These are phyloP conservation scores for Slavum lentiscoides DNA, from an alignment of 2,888 invertebrate genomes.

Conservation along the genomic window DNA sequence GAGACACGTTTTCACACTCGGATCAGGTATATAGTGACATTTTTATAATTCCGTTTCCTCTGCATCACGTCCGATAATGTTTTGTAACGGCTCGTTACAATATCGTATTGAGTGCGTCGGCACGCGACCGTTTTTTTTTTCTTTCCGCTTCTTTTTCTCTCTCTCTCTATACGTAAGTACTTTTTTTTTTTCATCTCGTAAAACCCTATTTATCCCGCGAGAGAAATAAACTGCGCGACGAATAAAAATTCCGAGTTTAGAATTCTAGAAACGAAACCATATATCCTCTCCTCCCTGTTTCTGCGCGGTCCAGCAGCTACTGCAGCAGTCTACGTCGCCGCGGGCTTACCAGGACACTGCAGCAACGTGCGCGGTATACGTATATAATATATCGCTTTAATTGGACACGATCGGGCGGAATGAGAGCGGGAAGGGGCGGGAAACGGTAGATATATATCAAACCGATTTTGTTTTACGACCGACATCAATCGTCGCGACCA, in stretches of 20 bases:
- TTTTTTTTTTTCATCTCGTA: neutral
- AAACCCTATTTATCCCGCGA: slow-evolving; percentile 15
- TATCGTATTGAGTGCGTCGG: neutral
- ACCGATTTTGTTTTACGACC: slow-evolving; percentile 49
- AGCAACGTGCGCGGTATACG: neutral
- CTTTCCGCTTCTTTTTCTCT: neutral
- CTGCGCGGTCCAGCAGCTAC: no score
- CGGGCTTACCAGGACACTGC: neutral
- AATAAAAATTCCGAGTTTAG: slow-evolving; percentile 36
- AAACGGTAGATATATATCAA: slow-evolving; percentile 28
- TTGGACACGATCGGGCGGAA: slow-evolving; percentile 5
- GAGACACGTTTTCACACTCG: no score
- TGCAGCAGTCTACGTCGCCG: no score
- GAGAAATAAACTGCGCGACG: neutral
- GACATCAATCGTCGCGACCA: slow-evolving; percentile 43
- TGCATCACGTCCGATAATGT: neutral
- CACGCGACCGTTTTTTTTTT: slow-evolving; percentile 21
- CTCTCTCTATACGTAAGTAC: neutral
- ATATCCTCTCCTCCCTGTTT: no score
- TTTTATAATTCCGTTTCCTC: no score
- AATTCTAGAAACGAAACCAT: slow-evolving; percentile 18
- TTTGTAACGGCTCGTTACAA: neutral
- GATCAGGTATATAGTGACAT: no score
- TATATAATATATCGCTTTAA: slow-evolving; percentile 27
- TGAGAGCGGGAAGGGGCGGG: neutral